Base-by-base conservation (phyloP, 2,888 invertebrate species). In the Mamestra brassicae region DNA sequence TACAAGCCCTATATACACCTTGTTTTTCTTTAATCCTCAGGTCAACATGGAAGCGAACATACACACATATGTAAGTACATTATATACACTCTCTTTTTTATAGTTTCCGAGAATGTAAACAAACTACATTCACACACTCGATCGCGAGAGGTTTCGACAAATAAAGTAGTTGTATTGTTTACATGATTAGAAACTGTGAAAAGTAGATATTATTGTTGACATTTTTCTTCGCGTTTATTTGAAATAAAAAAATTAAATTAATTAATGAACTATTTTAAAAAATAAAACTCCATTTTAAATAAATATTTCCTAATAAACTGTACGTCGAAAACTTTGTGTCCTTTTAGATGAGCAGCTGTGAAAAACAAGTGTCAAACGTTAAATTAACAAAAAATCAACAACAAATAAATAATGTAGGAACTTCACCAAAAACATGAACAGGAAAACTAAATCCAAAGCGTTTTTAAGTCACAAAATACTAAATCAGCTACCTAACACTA, bases 1-100 rank as follows among this genome's bases (percentile, higher is more conserved):
- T 67, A 66, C 81, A 75, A 63, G 76, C 76, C 84, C 85, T 73
- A 81, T 76, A 78, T 84, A 83, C 71, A 85, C 76, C 58, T 42
- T 85, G 67, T 86, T 86, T 82, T 87, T 86, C 76, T 86, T 79
- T 86, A 81, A 83, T 86, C 81, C 86, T 78, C 86, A 86, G 86
- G 88, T 86, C 88, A 87, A 86, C 86, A 87, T 86, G 86, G 86
- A 86, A 86, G 86, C 86, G 84, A 86, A 86, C 82, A 86, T 86
- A 81, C 86, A 86, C 81, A 86, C 86, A 73, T 86, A 86, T 80
- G 86, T 86, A 87, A 86, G 86, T 86, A 86, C 66, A 80, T 85
- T 83, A 85, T 54, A 74, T 50, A 76, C 71, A 57, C 62, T 60
- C 69, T 80, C 60, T 38, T 63, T 80, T 80, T 65, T 65, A 71